Conservation (phyloP, 2,113 vertebrate species). For the Riparia riparia region DNA sequence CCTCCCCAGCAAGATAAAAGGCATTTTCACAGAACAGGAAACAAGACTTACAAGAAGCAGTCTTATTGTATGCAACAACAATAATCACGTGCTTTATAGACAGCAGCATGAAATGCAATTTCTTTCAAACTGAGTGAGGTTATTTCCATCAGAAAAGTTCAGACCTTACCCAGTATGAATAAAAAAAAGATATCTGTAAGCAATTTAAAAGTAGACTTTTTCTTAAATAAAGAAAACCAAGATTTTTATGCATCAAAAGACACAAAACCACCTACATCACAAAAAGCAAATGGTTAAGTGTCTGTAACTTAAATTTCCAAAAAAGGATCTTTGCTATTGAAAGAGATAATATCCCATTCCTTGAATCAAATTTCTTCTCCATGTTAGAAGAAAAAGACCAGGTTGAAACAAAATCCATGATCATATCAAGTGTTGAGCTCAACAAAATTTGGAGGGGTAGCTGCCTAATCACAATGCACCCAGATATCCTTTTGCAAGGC, state of each 20-base stretch:
- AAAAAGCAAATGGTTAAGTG: background rate
- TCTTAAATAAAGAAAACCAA: background rate
- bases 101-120: background rate
- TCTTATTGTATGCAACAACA: background rate
- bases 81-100: background rate
- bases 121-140: constrained; percentile 29
- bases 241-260: background rate
- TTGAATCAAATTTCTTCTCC: background rate
- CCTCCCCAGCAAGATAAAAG: background rate
- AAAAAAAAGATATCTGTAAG: background rate
- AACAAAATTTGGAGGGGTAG: background rate
- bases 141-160: constrained; percentile 37
- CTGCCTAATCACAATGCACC: background rate
- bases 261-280: background rate
- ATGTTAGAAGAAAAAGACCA: background rate
- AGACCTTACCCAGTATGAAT: background rate
- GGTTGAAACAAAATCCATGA: background rate
- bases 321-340: background rate
- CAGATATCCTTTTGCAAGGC: background rate
- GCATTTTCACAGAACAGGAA: background rate
- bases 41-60: background rate
- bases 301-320: background rate
- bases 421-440: background rate
- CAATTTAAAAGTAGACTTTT: background rate
- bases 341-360: background rate